Conservation (phyloP, 2,797 vertebrate genomes). For the Melanotaenia nigrans region DNA sequence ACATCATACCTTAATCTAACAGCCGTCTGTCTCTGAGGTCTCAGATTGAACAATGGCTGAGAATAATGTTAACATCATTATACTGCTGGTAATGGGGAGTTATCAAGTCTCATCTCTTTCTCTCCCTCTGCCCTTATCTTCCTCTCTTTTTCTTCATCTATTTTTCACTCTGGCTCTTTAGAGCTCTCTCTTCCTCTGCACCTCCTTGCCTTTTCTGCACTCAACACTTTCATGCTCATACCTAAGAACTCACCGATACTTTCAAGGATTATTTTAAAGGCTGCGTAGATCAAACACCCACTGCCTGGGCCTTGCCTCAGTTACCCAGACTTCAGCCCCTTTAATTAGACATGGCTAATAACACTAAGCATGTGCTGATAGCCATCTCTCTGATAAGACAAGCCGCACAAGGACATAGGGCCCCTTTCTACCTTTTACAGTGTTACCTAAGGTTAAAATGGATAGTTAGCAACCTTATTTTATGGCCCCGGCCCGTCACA, state of each 20-base stretch:
- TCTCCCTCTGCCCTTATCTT: slow-evolving; percentile 54
- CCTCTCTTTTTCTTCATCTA: slow-evolving; percentile 50
- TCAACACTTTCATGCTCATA: slow-evolving; percentile 78
- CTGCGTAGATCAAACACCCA: slow-evolving; percentile 85
- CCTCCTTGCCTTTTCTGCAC: slow-evolving; percentile 22
- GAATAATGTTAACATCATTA: slow-evolving; percentile 95
- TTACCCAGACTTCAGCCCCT: slow-evolving; percentile 82
- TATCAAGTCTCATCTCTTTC: slow-evolving; percentile 86
- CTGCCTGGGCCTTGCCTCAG: slow-evolving; percentile 82
- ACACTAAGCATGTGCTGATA: slow-evolving; percentile 86
- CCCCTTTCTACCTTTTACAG: slow-evolving; percentile 64
- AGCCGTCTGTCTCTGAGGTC: slow-evolving; percentile 90
- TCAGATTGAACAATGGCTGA: slow-evolving; percentile 92
- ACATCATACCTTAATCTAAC: slow-evolving; percentile 87
- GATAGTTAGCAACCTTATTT: slow-evolving; percentile 63
- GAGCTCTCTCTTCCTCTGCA: slow-evolving; percentile 17
- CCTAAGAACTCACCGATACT: slow-evolving; percentile 67
- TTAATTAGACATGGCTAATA: slow-evolving; percentile 92
- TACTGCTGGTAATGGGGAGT: slow-evolving; percentile 91
- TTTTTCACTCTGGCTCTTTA: slow-evolving; percentile 52
- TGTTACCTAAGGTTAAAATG: slow-evolving; percentile 68
- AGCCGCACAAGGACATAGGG: slow-evolving; percentile 62
- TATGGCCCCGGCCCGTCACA: slow-evolving; percentile 43
- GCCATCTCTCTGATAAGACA: slow-evolving; percentile 79
- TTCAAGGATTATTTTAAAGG: slow-evolving; percentile 83